These are phyloP conservation scores for Pachyseris speciosa DNA, from an alignment of 64 coral and sea anemone species.

Conservation along the genomic window DNA sequence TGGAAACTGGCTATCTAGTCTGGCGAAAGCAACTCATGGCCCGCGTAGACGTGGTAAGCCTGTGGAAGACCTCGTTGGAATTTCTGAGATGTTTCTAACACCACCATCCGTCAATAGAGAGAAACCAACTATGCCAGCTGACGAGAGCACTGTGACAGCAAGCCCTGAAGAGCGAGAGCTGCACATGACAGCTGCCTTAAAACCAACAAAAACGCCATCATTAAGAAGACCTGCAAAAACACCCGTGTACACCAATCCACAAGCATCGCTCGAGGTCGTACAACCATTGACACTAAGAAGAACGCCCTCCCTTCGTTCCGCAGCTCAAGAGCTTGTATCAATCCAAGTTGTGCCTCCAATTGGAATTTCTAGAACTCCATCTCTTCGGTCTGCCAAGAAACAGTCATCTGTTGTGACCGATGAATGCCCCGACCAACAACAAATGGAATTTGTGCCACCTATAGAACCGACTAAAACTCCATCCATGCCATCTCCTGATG, in stretches of 20 bases:
- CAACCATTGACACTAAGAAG: conserved; percentile 9
- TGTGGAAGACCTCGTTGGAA: conserved; percentile 2
- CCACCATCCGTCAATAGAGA: background rate
- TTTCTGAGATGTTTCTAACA: conserved; percentile 52
- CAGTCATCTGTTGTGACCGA: background rate
- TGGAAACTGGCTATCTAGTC: conserved; percentile 50
- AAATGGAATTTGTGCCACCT: background rate
- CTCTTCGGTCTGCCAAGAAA: conserved; percentile 3
- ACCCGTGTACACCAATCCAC: background rate
- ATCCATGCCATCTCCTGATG: conserved; percentile 16
- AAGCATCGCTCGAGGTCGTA: background rate
- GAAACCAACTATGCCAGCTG: background rate
- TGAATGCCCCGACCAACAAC: background rate
- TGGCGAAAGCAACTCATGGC: conserved; percentile 30
- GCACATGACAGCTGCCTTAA: background rate
- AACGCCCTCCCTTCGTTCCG: conserved; percentile 41
- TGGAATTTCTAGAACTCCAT: conserved; percentile 35
- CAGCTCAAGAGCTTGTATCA: background rate
- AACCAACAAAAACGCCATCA: conserved; percentile 36
- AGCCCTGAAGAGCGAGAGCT: background rate
- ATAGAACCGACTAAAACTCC: conserved; percentile 39
- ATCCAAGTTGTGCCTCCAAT: conserved; percentile 31
- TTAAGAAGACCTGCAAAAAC: conserved; percentile 24
- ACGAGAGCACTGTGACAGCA: background rate
- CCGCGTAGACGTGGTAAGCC: background rate